phyloP scores from a whole-genome alignment of 2,113 vertebrate genomes.

The Hippotragus niger region DNA sequence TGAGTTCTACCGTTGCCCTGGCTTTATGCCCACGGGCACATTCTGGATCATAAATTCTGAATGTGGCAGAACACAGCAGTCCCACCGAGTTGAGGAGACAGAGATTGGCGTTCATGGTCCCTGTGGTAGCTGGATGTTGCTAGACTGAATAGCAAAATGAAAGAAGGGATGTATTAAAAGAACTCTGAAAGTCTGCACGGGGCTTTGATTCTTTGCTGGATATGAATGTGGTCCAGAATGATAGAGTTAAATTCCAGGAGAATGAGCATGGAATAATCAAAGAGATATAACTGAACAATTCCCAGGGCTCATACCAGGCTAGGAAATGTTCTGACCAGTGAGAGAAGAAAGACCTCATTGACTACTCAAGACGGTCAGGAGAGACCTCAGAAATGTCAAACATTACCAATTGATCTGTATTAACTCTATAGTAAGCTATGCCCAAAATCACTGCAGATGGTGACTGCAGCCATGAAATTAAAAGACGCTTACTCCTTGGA shows the following conservation, averaged over 20 bases:
- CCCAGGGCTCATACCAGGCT: not conserved
- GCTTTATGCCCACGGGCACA: not conserved
- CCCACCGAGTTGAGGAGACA: not conserved
- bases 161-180: not conserved
- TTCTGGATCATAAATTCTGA: not conserved
- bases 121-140: not conserved
- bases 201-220: not conserved
- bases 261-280: not conserved
- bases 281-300: not conserved
- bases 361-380: not conserved
- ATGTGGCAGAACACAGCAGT: not conserved
- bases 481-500: too few relatives aligned
- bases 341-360: not conserved
- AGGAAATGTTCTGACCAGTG: not conserved
- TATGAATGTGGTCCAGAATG: not conserved
- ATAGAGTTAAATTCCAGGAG: not conserved
- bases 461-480: too few relatives aligned
- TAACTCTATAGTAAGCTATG: not conserved
- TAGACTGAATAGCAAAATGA: not conserved
- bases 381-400: not conserved
- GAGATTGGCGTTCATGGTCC: not conserved
- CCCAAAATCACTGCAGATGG: too few relatives aligned
- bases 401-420: not conserved
- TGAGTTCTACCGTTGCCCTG: not conserved
- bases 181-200: not conserved